These are phyloP conservation scores for Bombus turneri DNA, from an alignment of 1,140 invertebrate species.

Conservation along the genomic window DNA sequence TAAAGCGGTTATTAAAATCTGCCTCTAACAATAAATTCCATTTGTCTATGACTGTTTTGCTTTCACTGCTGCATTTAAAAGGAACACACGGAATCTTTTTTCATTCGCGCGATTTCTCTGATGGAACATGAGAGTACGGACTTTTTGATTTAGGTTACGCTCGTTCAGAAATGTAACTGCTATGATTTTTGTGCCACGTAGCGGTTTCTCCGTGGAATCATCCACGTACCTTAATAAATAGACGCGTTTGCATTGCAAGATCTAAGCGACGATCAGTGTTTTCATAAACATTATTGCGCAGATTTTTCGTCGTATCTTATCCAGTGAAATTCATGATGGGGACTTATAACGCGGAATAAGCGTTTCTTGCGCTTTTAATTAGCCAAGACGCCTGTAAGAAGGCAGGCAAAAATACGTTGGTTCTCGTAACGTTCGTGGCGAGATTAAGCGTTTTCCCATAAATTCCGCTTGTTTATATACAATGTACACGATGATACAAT, in stretches of 20 bases:
- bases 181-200: not conserved
- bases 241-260: too few relatives aligned
- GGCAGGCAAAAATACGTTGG: not conserved
- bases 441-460: not conserved
- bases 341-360: too few relatives aligned
- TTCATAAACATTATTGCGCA: constrained; percentile 4
- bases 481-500: not conserved
- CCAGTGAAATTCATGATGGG: constrained; percentile 6
- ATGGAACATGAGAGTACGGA: too few relatives aligned
- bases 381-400: not conserved
- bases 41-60: not conserved
- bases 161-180: not conserved
- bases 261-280: not conserved
- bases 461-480: not conserved
- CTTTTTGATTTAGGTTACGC: not conserved
- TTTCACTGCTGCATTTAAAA: not conserved
- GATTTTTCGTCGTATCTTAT: constrained; percentile 5
- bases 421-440: not conserved
- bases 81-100: not conserved
- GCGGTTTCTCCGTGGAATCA: not conserved
- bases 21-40: too few relatives aligned
- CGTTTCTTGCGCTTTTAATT: not conserved
- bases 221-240: not conserved
- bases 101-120: constrained; percentile 7
- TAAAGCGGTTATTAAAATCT: not conserved